These are phyloP conservation scores for Drosophila persimilis DNA, from an alignment of 1,140 invertebrate genomes.

Conservation along the genomic window DNA sequence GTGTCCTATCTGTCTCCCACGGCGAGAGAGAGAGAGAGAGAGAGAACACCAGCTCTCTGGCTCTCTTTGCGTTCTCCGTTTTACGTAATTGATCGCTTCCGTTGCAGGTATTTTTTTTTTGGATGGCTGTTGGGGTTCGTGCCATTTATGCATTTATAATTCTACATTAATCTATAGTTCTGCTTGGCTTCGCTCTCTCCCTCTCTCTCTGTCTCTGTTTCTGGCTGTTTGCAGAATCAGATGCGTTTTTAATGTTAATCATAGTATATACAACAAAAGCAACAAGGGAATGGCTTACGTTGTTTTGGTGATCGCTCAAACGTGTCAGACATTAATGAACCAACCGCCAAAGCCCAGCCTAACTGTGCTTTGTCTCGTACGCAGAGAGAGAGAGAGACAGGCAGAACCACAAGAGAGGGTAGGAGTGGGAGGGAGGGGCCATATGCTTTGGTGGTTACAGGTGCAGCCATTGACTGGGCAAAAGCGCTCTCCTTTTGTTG, in stretches of 20 bases:
- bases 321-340: slow-evolving; percentile 66
- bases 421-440: slow-evolving; percentile 5
- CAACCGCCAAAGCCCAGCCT: slow-evolving; percentile 48
- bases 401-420: no score
- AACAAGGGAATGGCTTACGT: slow-evolving; percentile 45
- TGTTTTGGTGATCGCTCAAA: slow-evolving; percentile 69
- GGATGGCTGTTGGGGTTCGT: slow-evolving; percentile 29
- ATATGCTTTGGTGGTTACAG: slow-evolving; percentile 64
- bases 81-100: slow-evolving; percentile 74
- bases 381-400: neutral
- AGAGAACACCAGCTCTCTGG: neutral
- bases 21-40: no score
- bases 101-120: slow-evolving; percentile 24
- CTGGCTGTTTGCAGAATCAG: slow-evolving; percentile 38
- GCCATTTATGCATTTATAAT: slow-evolving; percentile 55
- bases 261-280: slow-evolving; percentile 1
- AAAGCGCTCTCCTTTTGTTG: slow-evolving; percentile 64
- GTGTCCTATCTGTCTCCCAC: slow-evolving; percentile 6
- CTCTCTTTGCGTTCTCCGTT: slow-evolving; percentile 32
- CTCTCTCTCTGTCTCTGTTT: slow-evolving; percentile 8
- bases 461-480: slow-evolving; percentile 71
- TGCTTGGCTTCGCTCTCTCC: slow-evolving; percentile 46
- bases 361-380: slow-evolving; percentile 54
- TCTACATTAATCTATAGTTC: slow-evolving; percentile 25
- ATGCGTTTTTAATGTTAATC: slow-evolving; percentile 74